Percentiles rank a stretch among this genome's conserved stretches.
These are phyloP conservation scores for Eledone cirrhosa DNA, from an alignment of 2,888 invertebrate species.

Conservation along the genomic window DNA sequence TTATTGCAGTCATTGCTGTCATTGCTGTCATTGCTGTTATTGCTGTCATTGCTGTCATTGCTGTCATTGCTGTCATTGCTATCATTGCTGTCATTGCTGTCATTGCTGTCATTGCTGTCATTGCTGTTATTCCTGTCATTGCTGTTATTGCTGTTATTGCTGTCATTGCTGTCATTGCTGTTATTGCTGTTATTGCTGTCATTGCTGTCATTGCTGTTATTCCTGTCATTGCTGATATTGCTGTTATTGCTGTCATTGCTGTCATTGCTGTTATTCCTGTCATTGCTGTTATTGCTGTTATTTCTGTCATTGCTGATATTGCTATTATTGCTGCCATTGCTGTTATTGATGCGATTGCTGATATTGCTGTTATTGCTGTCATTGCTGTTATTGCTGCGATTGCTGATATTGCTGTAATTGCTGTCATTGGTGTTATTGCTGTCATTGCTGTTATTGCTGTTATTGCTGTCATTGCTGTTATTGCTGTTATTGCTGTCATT, in stretches of 20 bases:
- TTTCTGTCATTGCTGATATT: no score
- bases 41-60: conserved; percentile 5
- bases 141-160: conserved; percentile 28
- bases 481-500: conserved; percentile 4
- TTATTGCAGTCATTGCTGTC: no score
- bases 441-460: conserved; percentile 11
- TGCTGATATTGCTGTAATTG: no score
- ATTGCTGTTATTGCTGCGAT: neutral
- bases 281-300: conserved; percentile 30
- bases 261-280: conserved; percentile 29
- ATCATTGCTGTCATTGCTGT: conserved; percentile 9
- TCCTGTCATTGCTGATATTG: conserved; percentile 26
- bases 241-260: conserved; percentile 23
- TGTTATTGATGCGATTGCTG: no score
- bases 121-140: no score
- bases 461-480: conserved; percentile 15
- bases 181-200: conserved; percentile 22
- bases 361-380: conserved; percentile 14
- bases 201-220: conserved; percentile 13
- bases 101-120: conserved; percentile 27
- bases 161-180: conserved; percentile 22
- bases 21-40: neutral
- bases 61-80: conserved; percentile 14
- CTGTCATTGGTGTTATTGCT: no score
- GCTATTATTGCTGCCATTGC: no score